phyloP scores from a whole-genome alignment of 2,888 invertebrate genomes.

The Synergus gifuensis region DNA sequence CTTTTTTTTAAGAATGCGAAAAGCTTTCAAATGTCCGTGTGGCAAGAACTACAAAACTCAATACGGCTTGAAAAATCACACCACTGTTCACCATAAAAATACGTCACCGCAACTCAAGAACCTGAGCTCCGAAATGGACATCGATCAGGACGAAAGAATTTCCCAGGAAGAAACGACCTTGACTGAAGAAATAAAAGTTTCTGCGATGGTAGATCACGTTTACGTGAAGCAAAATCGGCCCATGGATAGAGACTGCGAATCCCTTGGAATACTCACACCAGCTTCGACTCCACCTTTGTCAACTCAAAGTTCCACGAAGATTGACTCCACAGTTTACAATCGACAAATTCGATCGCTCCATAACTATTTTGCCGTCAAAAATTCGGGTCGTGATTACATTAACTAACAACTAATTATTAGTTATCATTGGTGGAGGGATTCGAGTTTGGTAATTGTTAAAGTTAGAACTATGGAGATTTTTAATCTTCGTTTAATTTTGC shows the following conservation, averaged over 20 bases:
- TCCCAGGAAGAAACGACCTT: neutral
- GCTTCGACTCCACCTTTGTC: slow-evolving; percentile 68
- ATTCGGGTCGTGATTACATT: slow-evolving; percentile 18
- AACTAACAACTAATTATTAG: slow-evolving; percentile 45
- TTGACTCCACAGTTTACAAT: slow-evolving; percentile 45
- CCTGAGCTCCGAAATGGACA: slow-evolving; percentile 52
- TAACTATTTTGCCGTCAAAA: slow-evolving; percentile 46
- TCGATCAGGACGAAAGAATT: slow-evolving; percentile 41
- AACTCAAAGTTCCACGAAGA: slow-evolving; percentile 55
- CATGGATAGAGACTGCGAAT: slow-evolving; percentile 62
- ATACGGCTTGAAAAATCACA: slow-evolving; percentile 88
- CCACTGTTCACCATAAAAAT: slow-evolving; percentile 77
- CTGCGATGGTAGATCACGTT: slow-evolving; percentile 71
- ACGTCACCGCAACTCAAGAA: slow-evolving; percentile 53
- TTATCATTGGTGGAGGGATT: neutral
- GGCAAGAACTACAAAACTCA: slow-evolving; percentile 92
- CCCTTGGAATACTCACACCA: slow-evolving; percentile 71
- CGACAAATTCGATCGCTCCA: slow-evolving; percentile 41
- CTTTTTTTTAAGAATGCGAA: slow-evolving; percentile 82
- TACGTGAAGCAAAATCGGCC: slow-evolving; percentile 68
- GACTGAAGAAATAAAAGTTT: slow-evolving; percentile 55
- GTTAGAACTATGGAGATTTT: slow-evolving; percentile 7
- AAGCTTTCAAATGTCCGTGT: slow-evolving; percentile 90
- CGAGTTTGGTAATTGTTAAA: slow-evolving; percentile 5
- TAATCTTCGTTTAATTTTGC: neutral